Percentiles rank a stretch among this genome's conserved stretches.
phyloP scores from a whole-genome alignment of 2,888 invertebrate species.

The Thelaira solivaga region DNA sequence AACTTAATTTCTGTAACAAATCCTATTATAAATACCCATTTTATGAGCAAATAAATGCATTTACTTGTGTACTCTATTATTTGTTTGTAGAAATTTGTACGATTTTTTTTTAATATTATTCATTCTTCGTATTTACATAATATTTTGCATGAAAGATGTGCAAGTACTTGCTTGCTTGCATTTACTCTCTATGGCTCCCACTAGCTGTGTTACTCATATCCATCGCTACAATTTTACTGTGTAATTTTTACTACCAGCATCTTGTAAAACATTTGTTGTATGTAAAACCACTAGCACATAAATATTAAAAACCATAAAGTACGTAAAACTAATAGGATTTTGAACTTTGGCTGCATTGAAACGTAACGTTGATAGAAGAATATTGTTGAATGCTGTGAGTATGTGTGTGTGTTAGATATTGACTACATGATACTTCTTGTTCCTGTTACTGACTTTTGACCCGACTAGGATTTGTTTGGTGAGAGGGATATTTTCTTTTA shows the following conservation, averaged over 20 bases:
- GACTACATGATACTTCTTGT: conserved; percentile 45
- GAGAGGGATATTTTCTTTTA: conserved; percentile 7
- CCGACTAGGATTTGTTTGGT: conserved; percentile 20
- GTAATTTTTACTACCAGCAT: neutral
- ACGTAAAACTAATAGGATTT: conserved; percentile 52
- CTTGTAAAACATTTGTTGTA: conserved; percentile 6
- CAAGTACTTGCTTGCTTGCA: neutral
- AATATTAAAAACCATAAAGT: conserved; percentile 43
- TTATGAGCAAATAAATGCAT: neutral
- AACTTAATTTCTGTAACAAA: neutral
- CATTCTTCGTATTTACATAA: neutral
- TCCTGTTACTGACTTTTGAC: conserved; percentile 40
- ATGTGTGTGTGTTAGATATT: too few species aligned
- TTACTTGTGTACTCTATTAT: neutral
- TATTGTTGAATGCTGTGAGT: neutral
- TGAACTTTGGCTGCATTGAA: conserved; percentile 37
- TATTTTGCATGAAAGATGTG: too few species aligned
- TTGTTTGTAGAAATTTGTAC: neutral
- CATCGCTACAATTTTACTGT: neutral
- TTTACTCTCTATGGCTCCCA: neutral
- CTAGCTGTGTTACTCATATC: neutral
- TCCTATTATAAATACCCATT: neutral
- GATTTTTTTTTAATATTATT: neutral
- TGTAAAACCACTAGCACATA: conserved; percentile 30
- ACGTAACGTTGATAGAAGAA: neutral